Percentiles rank a stretch among this genome's conserved stretches.
Evolutionary conservation across 2,888 invertebrate genomes (phyloP).

Genomic region (Macrosoma leucophasiata): DNA sequence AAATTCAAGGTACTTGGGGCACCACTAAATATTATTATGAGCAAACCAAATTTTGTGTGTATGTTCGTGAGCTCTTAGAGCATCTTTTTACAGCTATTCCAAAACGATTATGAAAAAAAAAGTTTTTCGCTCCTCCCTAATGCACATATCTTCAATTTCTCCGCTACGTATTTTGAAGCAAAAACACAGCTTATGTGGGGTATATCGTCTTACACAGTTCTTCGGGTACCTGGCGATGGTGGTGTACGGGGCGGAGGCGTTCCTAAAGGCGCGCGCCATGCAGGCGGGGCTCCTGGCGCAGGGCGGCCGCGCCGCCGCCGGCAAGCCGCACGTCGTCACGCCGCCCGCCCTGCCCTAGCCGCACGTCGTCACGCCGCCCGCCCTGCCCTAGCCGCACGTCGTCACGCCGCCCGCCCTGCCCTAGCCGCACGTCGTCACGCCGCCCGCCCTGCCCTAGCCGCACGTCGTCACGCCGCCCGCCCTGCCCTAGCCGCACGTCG

Average conservation of each 20-base stretch:
- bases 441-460: slow-evolving; percentile 47
- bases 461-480: slow-evolving; percentile 46
- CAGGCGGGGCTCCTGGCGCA: slow-evolving; percentile 81
- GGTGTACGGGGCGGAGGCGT: slow-evolving; percentile 86
- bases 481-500: slow-evolving; percentile 45
- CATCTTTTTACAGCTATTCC: no score
- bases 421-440: slow-evolving; percentile 46
- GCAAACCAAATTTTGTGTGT: no score
- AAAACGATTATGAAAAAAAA: no score
- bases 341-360: slow-evolving; percentile 45
- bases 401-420: slow-evolving; percentile 44
- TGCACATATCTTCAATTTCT: no score
- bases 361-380: slow-evolving; percentile 40
- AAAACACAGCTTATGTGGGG: no score
- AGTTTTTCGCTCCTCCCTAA: no score
- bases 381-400: slow-evolving; percentile 47
- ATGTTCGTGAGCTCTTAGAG: no score
- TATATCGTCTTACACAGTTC: slow-evolving; percentile 79
- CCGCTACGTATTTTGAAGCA: no score
- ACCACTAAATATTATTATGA: no score
- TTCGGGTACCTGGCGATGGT: slow-evolving; percentile 91
- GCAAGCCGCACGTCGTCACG: slow-evolving; percentile 63
- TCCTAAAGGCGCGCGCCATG: slow-evolving; percentile 82
- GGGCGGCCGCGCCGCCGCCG: slow-evolving; percentile 77
- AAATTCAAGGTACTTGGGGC: no score